These are phyloP conservation scores for Cinara cedri DNA, from an alignment of 2,888 invertebrate genomes.

Conservation along the genomic window DNA sequence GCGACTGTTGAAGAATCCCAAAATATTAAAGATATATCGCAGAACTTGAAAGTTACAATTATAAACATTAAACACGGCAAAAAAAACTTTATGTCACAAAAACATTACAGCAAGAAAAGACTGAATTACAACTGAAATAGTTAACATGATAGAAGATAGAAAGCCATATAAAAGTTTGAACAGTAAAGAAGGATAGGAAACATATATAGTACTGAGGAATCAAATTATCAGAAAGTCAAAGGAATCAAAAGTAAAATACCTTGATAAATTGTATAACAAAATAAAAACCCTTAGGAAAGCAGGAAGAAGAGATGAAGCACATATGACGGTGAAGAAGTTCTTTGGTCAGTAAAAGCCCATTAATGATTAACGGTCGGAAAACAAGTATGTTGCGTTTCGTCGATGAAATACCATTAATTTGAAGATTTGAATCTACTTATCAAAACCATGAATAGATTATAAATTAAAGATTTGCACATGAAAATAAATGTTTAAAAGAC, in stretches of 20 bases:
- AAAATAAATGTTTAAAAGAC: too few relatives aligned
- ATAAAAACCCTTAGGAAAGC: not conserved
- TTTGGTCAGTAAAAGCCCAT: too few relatives aligned
- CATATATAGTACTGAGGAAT: slow-evolving; percentile 13
- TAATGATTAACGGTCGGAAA: too few relatives aligned
- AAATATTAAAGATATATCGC: too few relatives aligned
- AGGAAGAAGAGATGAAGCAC: slow-evolving; percentile 20
- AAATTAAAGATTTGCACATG: too few relatives aligned
- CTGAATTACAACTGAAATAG: slow-evolving; percentile 30
- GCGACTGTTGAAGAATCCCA: slow-evolving; percentile 34
- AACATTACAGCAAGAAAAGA: slow-evolving; percentile 32
- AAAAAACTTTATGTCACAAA: slow-evolving; percentile 37
- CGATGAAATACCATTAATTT: too few relatives aligned
- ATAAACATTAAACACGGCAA: slow-evolving; percentile 9
- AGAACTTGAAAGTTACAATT: too few relatives aligned
- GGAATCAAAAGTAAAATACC: slow-evolving; percentile 26
- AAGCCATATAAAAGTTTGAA: slow-evolving; percentile 49
- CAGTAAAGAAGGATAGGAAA: slow-evolving; percentile 40
- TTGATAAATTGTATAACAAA: slow-evolving; percentile 12
- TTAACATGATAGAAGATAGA: slow-evolving; percentile 26
- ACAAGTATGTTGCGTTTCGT: too few relatives aligned
- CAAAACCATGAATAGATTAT: too few relatives aligned
- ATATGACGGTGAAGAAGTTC: slow-evolving; percentile 19
- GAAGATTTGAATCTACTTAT: too few relatives aligned
- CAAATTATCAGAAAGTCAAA: slow-evolving; percentile 8